Evolutionary conservation across 1,140 invertebrate species (phyloP), one percentile per base, ranked within the genome.

Genomic region (Trigoniulus corallinus): DNA sequence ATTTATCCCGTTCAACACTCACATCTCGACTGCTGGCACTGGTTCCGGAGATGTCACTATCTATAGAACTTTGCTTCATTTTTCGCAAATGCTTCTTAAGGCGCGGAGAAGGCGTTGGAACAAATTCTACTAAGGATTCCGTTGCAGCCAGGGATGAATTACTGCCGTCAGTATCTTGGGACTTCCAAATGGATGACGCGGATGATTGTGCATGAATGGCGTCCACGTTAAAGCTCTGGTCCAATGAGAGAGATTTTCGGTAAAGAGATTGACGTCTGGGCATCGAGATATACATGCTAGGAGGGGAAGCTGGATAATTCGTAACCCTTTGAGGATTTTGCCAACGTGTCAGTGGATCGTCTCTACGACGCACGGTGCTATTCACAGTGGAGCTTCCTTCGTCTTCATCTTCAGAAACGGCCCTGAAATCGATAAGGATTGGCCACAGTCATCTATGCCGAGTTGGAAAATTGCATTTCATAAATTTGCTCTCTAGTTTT

Each of bases 231-330:
- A 63, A 68, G 15, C 77, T 81, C 61, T 85, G 81, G 65, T 85
- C 82, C 34, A 85, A 63, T 18, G 81, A 84, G 20, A 84, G 62
- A 65, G 78, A 80, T 59, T 82, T 84, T 47, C 80, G 71, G 55
- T 80, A 75, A 13, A 84, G 63, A 59, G 72, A 74, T 46, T 52
- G 58, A 52, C 47, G 53, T 41, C 53, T 68, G 58, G 54, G 70
- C 55, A 18, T 62, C 23, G 40, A 57, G n/a, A 61, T 64, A 64
- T 57, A 67, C 66, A 21, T 65, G 61, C 54, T 69, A 20, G 60
- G 61, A 45, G 56, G 60, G 23, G 53, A 59, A 22, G 54, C 37
- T 12, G 54, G 54, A 13, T 54, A 50, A 21, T 54, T 54, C 26
- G 52, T 51, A 13, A 58, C 24, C 13, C 51, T 22, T 29, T 54